These are phyloP conservation scores for Orius laevigatus DNA, from an alignment of 1,140 invertebrate genomes.

Conservation along the genomic window DNA sequence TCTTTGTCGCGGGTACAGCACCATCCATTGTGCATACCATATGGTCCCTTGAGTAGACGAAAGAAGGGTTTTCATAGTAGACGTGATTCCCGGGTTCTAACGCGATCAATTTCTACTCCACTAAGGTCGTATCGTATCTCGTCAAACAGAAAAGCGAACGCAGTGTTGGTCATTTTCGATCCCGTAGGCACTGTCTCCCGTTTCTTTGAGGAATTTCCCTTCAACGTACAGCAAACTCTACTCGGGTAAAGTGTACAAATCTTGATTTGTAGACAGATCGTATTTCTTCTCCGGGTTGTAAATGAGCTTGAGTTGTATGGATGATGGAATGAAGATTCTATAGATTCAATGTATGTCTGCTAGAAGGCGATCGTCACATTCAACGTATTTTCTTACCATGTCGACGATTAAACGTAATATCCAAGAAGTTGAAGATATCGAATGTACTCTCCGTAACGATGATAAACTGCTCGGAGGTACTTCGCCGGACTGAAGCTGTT, in stretches of 20 bases:
- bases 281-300: conserved; percentile 15
- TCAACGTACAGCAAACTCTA: conserved; percentile 24
- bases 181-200: not conserved
- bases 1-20: too few species aligned
- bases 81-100: conserved; percentile 26
- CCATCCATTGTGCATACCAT: conserved; percentile 21
- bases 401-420: too few species aligned
- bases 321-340: too few species aligned
- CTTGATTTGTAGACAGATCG: conserved; percentile 26
- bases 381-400: too few species aligned
- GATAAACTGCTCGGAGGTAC: too few species aligned
- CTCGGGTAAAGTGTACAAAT: conserved; percentile 24
- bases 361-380: too few species aligned
- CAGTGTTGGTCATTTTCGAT: conserved; percentile 9
- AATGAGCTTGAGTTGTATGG: too few species aligned
- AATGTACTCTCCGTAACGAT: too few species aligned
- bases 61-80: conserved; percentile 27
- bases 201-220: too few species aligned
- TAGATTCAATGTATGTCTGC: too few species aligned
- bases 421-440: too few species aligned
- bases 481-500: too few species aligned
- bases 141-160: conserved; percentile 26
- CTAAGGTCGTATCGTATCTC: conserved; percentile 31
- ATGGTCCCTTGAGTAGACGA: conserved; percentile 20
- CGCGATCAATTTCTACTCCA: conserved; percentile 28